Conservation (phyloP, 2,113 vertebrate species). For the Laticauda colubrina region DNA sequence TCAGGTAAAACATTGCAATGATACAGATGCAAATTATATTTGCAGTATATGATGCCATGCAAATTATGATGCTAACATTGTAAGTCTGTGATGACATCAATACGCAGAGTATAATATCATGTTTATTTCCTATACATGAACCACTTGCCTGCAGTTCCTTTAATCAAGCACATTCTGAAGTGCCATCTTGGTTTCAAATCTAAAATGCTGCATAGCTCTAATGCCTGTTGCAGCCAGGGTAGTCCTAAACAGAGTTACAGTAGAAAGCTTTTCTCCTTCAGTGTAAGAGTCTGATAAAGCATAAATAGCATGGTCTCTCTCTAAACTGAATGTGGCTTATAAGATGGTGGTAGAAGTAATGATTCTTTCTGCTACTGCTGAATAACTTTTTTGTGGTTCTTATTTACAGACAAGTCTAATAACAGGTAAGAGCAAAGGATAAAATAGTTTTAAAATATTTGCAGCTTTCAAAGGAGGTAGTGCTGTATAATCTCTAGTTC, state of each 20-base stretch:
- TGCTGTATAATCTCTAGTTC: not conserved
- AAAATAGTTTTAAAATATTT: not conserved
- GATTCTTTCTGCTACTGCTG: constrained; percentile 1
- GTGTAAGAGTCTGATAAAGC: not conserved
- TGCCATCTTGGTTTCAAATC: not conserved
- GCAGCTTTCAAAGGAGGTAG: not conserved
- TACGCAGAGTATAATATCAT: not conserved
- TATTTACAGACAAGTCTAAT: not conserved
- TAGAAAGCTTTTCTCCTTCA: not conserved
- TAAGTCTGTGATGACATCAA: not conserved
- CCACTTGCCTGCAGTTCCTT: not conserved
- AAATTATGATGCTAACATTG: not conserved
- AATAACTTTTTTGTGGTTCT: not conserved
- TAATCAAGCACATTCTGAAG: not conserved
- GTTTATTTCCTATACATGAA: not conserved
- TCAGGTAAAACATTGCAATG: not conserved
- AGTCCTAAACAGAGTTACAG: not conserved
- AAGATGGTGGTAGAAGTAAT: not conserved
- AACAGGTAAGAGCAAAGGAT: not conserved
- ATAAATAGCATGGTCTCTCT: not conserved
- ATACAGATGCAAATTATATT: not conserved
- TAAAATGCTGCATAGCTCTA: not conserved
- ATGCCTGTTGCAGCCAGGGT: not conserved
- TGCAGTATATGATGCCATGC: not conserved
- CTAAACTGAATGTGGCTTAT: constrained; percentile 13